Evolutionary conservation across 2,888 invertebrate genomes (phyloP), one percentile per base, ranked within the genome.

Genomic region (Cheilosia variabilis): DNA sequence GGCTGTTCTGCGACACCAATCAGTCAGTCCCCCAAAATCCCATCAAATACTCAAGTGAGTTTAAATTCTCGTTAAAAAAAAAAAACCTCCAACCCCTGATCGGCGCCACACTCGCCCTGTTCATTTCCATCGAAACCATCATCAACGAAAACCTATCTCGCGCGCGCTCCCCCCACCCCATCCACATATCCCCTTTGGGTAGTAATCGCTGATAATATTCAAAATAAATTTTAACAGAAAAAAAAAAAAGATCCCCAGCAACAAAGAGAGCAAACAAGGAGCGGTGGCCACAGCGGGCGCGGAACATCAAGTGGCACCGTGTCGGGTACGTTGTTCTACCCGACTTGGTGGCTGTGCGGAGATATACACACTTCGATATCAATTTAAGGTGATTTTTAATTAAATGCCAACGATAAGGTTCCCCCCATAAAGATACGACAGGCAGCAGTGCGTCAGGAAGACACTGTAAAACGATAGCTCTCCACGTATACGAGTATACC

Each of bases 361-460:
- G 55, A 84, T 80, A 65, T 81, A 81, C 76, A 76, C 76, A 66
- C 63, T 81, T 77, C 72, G 71, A 76, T 86, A 86, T 86, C 86
- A 86, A 86, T 86, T 86, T 77, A 76, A 86, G 86, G 86, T 86
- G 81, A 86, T 86, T 86, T 86, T 86, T 86, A 86, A 86, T 86
- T 86, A 86, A 86, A 86, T 76, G 81, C 76, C 76, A 86, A 15
- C 81, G 86, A 86, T 86, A 86, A 86, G 86, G 81, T 47, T 66
- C 65, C 55, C 65, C 55, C 80, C 86, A 76, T 86, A 86, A 86
- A 86, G 81, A 86, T 81, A 81, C 62, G 45, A 58, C 69, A 58
- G 69, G 71, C 57, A 41, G 63, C 53, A 66, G 86, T 86, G 81
- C 76, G 86, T 81, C 66, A 76, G 71, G 71, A 81, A 71, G 73